Conservation (phyloP, 2,113 vertebrate genomes). For the Pitta sordida region DNA sequence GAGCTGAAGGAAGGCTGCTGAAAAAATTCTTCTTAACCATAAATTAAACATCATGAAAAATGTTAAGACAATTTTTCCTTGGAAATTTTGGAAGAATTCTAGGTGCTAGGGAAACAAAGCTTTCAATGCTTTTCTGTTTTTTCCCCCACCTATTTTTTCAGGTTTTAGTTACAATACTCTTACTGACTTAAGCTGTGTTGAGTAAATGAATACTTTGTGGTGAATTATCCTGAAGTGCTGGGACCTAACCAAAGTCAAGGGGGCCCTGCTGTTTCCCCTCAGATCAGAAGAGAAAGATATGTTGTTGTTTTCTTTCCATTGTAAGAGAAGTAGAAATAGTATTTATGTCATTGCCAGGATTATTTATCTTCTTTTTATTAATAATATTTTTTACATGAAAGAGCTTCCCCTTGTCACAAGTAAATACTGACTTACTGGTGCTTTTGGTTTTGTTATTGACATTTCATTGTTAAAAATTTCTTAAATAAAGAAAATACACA, state of each 20-base stretch:
- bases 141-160: not conserved
- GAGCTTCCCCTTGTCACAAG: not conserved
- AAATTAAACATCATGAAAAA: not conserved
- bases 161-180: not conserved
- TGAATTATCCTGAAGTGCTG: not conserved
- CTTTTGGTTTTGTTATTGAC: not conserved
- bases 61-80: not conserved
- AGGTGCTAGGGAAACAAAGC: not conserved
- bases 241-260: not conserved
- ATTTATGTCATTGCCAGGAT: not conserved
- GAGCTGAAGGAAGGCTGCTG: not conserved
- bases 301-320: not conserved
- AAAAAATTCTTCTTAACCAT: no score
- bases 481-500: conserved; percentile 21
- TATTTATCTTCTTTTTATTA: not conserved
- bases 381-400: not conserved
- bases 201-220: not conserved
- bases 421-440: not conserved
- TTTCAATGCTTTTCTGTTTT: not conserved
- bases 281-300: not conserved
- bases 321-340: not conserved
- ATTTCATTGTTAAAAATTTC: not conserved
- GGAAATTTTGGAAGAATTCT: not conserved
- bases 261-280: not conserved
- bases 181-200: not conserved